Evolutionary conservation across 2,113 vertebrate genomes (phyloP).

Genomic region (Phrynosoma blainvillii): DNA sequence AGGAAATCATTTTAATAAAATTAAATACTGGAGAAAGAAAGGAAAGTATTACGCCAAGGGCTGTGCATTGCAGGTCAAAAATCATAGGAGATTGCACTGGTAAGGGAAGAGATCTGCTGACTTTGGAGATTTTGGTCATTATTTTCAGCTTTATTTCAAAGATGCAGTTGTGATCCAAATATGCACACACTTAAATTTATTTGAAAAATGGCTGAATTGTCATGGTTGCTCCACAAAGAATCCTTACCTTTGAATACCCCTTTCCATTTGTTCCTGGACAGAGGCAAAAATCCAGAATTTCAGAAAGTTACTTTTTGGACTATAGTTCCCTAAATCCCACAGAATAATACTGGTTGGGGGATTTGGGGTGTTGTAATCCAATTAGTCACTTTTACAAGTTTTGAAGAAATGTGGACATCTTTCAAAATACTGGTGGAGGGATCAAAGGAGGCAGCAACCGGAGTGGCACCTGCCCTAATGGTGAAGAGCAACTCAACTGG

Average conservation of each 20-base stretch:
- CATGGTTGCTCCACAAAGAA: neutral
- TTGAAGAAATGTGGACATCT: no score
- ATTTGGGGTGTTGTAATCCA: no score
- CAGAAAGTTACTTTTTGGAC: no score
- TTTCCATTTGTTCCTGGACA: neutral
- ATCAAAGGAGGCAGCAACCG: neutral
- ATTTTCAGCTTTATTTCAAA: neutral
- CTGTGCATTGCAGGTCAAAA: neutral
- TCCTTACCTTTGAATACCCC: neutral
- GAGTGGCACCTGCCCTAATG: neutral
- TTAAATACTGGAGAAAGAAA: constrained; percentile 13
- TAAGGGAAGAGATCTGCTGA: neutral
- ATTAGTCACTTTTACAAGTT: no score
- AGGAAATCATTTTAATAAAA: constrained; percentile 33
- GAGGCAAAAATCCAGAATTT: neutral
- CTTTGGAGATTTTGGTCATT: neutral
- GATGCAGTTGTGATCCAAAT: neutral
- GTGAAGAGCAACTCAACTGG: no score
- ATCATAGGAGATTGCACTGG: neutral
- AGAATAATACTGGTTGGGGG: no score
- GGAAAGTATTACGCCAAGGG: neutral
- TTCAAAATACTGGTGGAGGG: neutral
- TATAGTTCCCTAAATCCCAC: no score
- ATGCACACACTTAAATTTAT: neutral
- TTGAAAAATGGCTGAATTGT: neutral